Evolutionary conservation across 2,888 invertebrate species (phyloP).

Genomic region (Heliconius erato): DNA sequence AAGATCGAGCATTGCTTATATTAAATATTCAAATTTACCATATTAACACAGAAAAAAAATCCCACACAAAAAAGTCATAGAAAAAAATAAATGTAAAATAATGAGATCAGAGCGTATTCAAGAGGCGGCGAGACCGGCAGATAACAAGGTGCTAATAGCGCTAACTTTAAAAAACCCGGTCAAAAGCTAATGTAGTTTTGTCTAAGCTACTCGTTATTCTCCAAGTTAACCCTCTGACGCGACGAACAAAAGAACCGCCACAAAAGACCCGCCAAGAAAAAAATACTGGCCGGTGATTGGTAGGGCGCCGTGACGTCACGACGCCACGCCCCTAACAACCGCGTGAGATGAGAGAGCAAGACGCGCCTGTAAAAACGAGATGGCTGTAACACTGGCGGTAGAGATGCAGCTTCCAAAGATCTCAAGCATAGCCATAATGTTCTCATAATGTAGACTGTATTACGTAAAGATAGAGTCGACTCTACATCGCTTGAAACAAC

Average conservation of each 20-base stretch:
- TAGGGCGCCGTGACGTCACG: conserved; percentile 77
- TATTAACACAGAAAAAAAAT: background rate
- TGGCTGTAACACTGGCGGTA: conserved; percentile 70
- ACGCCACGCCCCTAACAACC: conserved; percentile 83
- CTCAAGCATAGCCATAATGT: conserved; percentile 42
- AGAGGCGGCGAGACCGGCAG: conserved; percentile 38
- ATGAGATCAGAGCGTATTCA: conserved; percentile 28
- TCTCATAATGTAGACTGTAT: conserved; percentile 51
- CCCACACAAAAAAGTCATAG: background rate
- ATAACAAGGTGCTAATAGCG: conserved; percentile 51
- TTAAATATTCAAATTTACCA: background rate
- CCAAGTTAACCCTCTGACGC: conserved; percentile 51
- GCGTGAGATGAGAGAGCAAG: conserved; percentile 82
- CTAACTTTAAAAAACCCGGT: conserved; percentile 52
- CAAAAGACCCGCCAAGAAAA: conserved; percentile 63
- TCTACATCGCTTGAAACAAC: conserved; percentile 46
- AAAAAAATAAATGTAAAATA: conserved; percentile 13
- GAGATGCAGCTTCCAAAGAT: conserved; percentile 50
- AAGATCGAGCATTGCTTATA: background rate
- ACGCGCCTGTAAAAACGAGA: conserved; percentile 72
- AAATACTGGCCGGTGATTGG: conserved; percentile 73
- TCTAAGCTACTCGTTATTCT: conserved; percentile 53
- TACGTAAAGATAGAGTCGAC: background rate
- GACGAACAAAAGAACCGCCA: conserved; percentile 48
- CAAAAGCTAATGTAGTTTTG: conserved; percentile 54